Base-by-base conservation (phyloP, 2,888 invertebrate species). In the Tachina grossa region DNA sequence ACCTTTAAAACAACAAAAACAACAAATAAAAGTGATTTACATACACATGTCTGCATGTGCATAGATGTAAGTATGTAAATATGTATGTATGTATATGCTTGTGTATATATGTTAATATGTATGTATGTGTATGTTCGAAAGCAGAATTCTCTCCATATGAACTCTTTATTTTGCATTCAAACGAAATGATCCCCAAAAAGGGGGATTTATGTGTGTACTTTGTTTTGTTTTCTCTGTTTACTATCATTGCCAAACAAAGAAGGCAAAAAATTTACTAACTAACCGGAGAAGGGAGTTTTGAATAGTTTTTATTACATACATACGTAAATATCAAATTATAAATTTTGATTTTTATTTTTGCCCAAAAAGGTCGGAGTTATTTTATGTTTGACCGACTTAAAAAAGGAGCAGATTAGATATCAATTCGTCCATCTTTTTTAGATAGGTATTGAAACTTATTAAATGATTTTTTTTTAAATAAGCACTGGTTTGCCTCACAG, bases 211-310 rank as follows among this genome's bases (percentile, higher is more conserved):
- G 39, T 39, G 1, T 39, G 41, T 59, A 31, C 6, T 31, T 31
- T 31, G 31, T 59, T 59, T 49, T 41, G 41, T 39, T 68, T 68
- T 16, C 68, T 41, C 53, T 69, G 53, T 53, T 69, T 69, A 68
- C 68, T 41, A 19, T 69, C 13, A 43, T 53, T 69, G 51, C 14
- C 53, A 69, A 43, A 43, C n/a, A 19, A 16, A 11, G 45, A 45
- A 31, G 31, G 31, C 19, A 2, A n/a, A 16, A 41, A 61, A 59
- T n/a, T n/a, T n/a, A n/a, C n/a, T 31, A 10, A 49, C 39, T 11
- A 39, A 66, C 41, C 53, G n/a, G 55, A 2, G 55, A 51, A 19
- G 53, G 41, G 53, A 47, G 61, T 41, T 14, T 39, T 22, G n/a
- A 39, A 51, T 51, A 16, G 16, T 51, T n/a, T 51, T 51, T 51